These are phyloP conservation scores for Cephus cinctus DNA, from an alignment of 1,140 invertebrate genomes.

Conservation along the genomic window DNA sequence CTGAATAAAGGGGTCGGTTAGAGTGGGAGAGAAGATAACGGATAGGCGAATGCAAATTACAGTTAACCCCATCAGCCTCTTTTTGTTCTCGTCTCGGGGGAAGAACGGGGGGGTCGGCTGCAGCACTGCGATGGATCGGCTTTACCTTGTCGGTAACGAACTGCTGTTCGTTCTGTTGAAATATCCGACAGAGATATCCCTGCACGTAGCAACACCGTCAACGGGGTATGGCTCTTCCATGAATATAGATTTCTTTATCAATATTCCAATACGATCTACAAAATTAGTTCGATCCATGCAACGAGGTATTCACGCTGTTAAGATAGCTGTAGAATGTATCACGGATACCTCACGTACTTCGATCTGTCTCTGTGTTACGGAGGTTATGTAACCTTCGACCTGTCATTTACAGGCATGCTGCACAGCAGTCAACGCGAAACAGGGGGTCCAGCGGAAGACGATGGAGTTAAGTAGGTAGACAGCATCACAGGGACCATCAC, in stretches of 20 bases:
- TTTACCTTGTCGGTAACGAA: slow-evolving; percentile 31
- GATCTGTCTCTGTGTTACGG: too few species aligned
- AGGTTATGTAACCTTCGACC: too few species aligned
- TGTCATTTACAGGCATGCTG: too few species aligned
- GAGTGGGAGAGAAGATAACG: slow-evolving; percentile 11
- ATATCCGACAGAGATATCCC: slow-evolving; percentile 32
- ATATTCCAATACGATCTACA: too few species aligned
- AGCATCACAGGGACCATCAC: slow-evolving; percentile 2
- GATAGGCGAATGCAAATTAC: slow-evolving; percentile 34
- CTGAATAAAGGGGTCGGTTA: neutral
- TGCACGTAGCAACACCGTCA: too few species aligned
- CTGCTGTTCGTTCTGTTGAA: slow-evolving; percentile 29
- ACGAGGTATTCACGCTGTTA: too few species aligned
- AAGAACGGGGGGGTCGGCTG: neutral
- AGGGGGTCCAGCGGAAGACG: slow-evolving; percentile 33
- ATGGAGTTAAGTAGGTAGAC: slow-evolving; percentile 45
- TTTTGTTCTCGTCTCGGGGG: slow-evolving; percentile 25
- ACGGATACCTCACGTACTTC: too few species aligned
- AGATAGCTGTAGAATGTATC: too few species aligned
- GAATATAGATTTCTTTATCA: too few species aligned
- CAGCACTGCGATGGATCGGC: slow-evolving; percentile 23
- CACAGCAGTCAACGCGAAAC: too few species aligned
- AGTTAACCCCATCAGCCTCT: slow-evolving; percentile 27
- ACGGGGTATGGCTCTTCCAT: too few species aligned
- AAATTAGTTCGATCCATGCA: too few species aligned